These are phyloP conservation scores for Neopelma chrysocephalum DNA, from an alignment of 2,797 vertebrate genomes.

Conservation along the genomic window DNA sequence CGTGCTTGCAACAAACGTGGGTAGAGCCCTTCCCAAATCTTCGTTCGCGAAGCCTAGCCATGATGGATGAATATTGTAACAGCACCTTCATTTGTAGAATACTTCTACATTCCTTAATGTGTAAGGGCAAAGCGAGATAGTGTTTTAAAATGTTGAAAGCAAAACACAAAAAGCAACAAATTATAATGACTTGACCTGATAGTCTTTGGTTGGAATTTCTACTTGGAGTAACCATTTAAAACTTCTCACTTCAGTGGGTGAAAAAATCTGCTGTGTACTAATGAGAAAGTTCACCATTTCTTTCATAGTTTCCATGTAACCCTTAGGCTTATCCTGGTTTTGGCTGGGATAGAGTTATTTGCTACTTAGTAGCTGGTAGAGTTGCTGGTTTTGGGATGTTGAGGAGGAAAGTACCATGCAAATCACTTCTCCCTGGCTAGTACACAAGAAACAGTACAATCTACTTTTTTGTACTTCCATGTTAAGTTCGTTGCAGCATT, in stretches of 20 bases:
- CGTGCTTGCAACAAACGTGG: no score
- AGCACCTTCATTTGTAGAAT: not conserved
- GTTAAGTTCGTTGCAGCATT: not conserved
- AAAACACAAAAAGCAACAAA: not conserved
- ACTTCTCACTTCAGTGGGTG: not conserved
- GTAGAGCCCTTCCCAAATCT: no score
- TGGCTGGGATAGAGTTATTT: not conserved
- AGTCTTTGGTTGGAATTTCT: not conserved
- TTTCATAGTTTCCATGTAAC: not conserved
- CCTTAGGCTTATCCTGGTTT: not conserved
- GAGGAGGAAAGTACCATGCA: not conserved
- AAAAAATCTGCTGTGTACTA: not conserved
- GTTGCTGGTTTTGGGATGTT: not conserved
- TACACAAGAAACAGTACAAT: not conserved
- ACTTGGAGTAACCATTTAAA: not conserved
- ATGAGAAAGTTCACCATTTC: not conserved
- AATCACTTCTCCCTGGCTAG: not conserved
- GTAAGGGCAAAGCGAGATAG: not conserved
- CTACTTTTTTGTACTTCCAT: not conserved
- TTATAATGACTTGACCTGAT: not conserved
- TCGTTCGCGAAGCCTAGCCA: no score
- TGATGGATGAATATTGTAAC: not conserved
- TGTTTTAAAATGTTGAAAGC: not conserved
- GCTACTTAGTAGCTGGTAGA: not conserved
- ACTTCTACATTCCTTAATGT: not conserved